Percentiles rank a stretch among this genome's conserved stretches.
phyloP scores from a whole-genome alignment of 2,888 invertebrate species.

The Nemotelus nigrinus region DNA sequence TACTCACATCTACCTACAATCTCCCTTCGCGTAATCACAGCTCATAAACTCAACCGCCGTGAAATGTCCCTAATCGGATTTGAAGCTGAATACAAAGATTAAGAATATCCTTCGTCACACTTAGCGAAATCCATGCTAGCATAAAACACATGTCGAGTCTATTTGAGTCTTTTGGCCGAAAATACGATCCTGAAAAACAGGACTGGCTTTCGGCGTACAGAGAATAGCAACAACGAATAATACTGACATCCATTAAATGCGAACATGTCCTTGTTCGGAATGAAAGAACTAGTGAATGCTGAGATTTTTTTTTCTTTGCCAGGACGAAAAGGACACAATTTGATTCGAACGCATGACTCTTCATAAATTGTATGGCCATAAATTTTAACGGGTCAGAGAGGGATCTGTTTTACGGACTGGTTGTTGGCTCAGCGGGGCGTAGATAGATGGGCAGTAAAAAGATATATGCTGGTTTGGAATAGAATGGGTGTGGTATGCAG shows the following conservation, averaged over 20 bases:
- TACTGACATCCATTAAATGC: constrained; percentile 19
- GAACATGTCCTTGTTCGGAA: constrained; percentile 19
- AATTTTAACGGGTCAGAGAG: constrained; percentile 15
- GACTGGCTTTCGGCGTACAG: neutral
- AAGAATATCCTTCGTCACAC: neutral
- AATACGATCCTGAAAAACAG: neutral
- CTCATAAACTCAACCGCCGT: constrained; percentile 42
- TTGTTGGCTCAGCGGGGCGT: too few species aligned
- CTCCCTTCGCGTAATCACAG: constrained; percentile 23
- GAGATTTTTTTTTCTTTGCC: neutral
- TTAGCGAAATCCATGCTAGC: neutral
- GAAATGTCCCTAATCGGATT: constrained; percentile 43
- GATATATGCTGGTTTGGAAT: too few species aligned
- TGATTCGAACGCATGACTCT: constrained; percentile 17
- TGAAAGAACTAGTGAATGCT: neutral
- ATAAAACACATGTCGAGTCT: neutral
- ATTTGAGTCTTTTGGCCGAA: neutral
- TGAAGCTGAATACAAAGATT: constrained; percentile 19
- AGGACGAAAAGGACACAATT: neutral
- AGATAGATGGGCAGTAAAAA: too few species aligned
- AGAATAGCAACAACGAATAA: constrained; percentile 13
- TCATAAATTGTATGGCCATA: constrained; percentile 29
- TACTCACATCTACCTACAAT: constrained; percentile 2
- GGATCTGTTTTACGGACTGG: neutral
- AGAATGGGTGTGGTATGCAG: too few species aligned